phyloP scores from a whole-genome alignment of 1,140 invertebrate genomes.

The Neocloeon triangulifer region DNA sequence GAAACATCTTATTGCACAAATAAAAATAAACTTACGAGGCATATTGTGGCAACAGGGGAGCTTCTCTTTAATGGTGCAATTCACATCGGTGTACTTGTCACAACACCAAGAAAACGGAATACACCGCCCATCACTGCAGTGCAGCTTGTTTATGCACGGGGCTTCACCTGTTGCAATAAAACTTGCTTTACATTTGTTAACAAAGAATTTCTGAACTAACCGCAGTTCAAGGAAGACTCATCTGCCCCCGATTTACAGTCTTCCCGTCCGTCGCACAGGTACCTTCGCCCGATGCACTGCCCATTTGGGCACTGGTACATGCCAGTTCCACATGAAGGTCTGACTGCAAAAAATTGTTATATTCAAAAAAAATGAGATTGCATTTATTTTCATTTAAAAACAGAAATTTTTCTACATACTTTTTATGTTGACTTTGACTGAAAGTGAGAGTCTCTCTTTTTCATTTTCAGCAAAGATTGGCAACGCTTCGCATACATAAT shows the following conservation, averaged over 20 bases:
- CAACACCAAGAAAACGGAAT: constrained; percentile 26
- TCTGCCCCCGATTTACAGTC: constrained; percentile 35
- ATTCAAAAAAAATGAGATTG: neutral
- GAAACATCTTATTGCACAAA: too few relatives aligned
- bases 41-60: constrained; percentile 15
- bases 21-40: too few relatives aligned
- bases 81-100: constrained; percentile 18
- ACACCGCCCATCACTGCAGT: constrained; percentile 25
- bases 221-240: constrained; percentile 20
- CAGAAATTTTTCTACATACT: neutral
- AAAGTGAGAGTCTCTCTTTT: constrained; percentile 11
- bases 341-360: constrained; percentile 7
- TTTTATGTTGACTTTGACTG: constrained; percentile 9
- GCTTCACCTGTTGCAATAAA: constrained; percentile 13
- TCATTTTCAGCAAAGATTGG: constrained; percentile 7
- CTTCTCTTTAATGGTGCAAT: constrained; percentile 18
- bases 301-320: constrained; percentile 20
- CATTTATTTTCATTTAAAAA: neutral
- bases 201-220: constrained; percentile 10
- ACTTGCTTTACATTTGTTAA: constrained; percentile 2
- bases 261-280: constrained; percentile 34
- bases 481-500: constrained; percentile 15
- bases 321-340: constrained; percentile 16
- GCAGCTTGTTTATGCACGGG: constrained; percentile 23
- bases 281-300: constrained; percentile 31